Conservation (phyloP, 2,113 vertebrate genomes). For the Paradoxurus hermaphroditus region DNA sequence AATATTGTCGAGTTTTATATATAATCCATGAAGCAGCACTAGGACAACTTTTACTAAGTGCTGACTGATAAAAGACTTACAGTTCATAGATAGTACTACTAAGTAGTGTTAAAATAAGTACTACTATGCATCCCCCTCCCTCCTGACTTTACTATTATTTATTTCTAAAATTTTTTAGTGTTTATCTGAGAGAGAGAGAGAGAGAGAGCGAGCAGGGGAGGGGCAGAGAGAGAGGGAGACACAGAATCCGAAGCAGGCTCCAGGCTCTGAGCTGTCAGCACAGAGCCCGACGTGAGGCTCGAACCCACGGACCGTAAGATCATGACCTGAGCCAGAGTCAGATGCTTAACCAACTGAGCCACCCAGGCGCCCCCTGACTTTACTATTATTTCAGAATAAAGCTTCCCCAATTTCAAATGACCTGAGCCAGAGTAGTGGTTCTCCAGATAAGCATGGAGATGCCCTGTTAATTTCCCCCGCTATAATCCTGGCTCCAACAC, state of each 20-base stretch:
- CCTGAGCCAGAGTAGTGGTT: not conserved
- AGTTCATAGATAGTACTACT: not conserved
- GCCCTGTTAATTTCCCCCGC: not conserved
- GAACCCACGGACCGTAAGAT: too few relatives aligned
- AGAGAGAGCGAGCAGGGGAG: too few relatives aligned
- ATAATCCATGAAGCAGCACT: not conserved
- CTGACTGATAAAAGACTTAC: not conserved
- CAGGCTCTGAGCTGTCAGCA: too few relatives aligned
- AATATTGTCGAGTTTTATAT: not conserved
- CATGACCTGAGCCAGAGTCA: too few relatives aligned
- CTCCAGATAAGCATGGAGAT: not conserved
- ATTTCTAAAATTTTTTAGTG: too few relatives aligned
- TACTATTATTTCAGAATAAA: not conserved
- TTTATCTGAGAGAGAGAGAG: too few relatives aligned
- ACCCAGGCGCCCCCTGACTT: too few relatives aligned
- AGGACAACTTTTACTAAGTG: not conserved
- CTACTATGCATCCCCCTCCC: too few relatives aligned
- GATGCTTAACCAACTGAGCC: too few relatives aligned
- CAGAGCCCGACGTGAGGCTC: too few relatives aligned
- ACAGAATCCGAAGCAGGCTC: too few relatives aligned
- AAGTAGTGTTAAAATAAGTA: not conserved
- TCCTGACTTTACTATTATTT: not conserved
- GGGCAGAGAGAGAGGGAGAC: too few relatives aligned
- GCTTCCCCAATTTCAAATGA: not conserved
- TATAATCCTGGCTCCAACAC: not conserved